Evolutionary conservation across 2,797 vertebrate species (phyloP), one percentile per base, ranked within the genome.

Genomic region (Neosilurus mollespiculum): DNA sequence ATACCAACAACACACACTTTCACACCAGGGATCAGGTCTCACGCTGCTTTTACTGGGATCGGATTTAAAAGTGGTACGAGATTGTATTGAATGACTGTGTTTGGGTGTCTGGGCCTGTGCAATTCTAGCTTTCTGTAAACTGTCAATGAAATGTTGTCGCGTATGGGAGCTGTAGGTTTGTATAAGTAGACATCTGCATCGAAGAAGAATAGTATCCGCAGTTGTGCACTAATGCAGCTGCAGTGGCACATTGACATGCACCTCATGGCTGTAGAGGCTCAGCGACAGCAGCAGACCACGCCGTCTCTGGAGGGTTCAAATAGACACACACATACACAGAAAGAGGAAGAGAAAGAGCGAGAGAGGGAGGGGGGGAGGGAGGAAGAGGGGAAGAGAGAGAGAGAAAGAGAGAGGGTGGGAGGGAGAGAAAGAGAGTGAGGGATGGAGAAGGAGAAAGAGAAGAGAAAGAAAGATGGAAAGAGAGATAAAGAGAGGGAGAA

Each of bases 231-330:
- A 70, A 53, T 56, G 80, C 58, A 78, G 80, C 58, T 1, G 72
- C 79, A 81, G 79, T 61, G 70, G 26, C 26, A 43, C 84, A 85
- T 85, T 85, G 78, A 81, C 80, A 85, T 85, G 84, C 84, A 72
- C 24, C 65, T 81, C 84, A 81, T 77, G 80, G 66, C 64, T 85
- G 80, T 16, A 69, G 56, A 81, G 80, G 56, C 69, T 71, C 64
- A 37, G 64, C 37, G 75, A 78, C 72, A 78, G 80, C 79, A 54
- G 79, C 72, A 67, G 70, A 66, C 22, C 53, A 67, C 34, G 5
- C 43, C 6, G 37, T 78, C 80, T 85, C 80, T 4, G 58, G 80
- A 58, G 80, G 73, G 20, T 78, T 78, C 66, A 15, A 9, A 24
- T 72, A 67, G 14, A 75, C 67, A 84, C 59, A 84, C 69, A 61